phyloP scores from a whole-genome alignment of 1,140 invertebrate genomes.

The Ephestia elutella region DNA sequence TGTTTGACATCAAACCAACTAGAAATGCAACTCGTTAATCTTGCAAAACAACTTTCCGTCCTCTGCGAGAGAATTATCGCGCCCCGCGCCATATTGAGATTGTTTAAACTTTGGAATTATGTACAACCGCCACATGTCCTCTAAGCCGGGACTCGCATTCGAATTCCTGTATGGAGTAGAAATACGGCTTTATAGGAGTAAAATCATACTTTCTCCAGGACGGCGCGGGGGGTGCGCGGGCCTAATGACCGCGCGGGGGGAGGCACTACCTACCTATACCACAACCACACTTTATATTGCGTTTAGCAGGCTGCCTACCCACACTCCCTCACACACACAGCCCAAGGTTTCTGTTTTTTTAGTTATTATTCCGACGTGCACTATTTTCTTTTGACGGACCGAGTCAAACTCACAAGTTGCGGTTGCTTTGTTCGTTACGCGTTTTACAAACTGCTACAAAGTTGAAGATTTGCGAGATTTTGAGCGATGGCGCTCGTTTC shows the following conservation, averaged over 20 bases:
- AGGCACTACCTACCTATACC: slow-evolving; percentile 52
- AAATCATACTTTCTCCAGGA: slow-evolving; percentile 71
- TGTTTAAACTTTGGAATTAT: slow-evolving; percentile 66
- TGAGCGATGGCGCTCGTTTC: not conserved
- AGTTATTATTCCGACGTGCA: slow-evolving; percentile 61
- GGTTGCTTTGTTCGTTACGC: slow-evolving; percentile 12
- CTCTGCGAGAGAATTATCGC: slow-evolving; percentile 40
- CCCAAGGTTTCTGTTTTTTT: slow-evolving; percentile 51
- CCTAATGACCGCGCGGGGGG: slow-evolving; percentile 71
- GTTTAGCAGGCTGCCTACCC: slow-evolving; percentile 64
- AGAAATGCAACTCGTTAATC: not conserved
- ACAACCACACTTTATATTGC: slow-evolving; percentile 72
- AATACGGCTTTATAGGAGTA: slow-evolving; percentile 73
- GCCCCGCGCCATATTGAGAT: slow-evolving; percentile 59
- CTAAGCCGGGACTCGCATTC: slow-evolving; percentile 65
- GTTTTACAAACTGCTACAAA: not conserved
- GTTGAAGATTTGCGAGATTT: slow-evolving; percentile 12
- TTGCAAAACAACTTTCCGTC: slow-evolving; percentile 8
- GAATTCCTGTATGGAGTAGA: slow-evolving; percentile 73
- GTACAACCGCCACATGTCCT: slow-evolving; percentile 66
- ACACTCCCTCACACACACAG: slow-evolving; percentile 53
- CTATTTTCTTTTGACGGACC: slow-evolving; percentile 60
- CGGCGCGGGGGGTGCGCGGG: slow-evolving; percentile 44
- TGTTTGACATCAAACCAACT: slow-evolving; percentile 1
- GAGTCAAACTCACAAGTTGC: slow-evolving; percentile 13